A percentile compares a stretch with the other conserved stretches of the same genome.
These are phyloP conservation scores for Leptinotarsa juncta DNA, from an alignment of 2,888 invertebrate species.

Conservation along the genomic window DNA sequence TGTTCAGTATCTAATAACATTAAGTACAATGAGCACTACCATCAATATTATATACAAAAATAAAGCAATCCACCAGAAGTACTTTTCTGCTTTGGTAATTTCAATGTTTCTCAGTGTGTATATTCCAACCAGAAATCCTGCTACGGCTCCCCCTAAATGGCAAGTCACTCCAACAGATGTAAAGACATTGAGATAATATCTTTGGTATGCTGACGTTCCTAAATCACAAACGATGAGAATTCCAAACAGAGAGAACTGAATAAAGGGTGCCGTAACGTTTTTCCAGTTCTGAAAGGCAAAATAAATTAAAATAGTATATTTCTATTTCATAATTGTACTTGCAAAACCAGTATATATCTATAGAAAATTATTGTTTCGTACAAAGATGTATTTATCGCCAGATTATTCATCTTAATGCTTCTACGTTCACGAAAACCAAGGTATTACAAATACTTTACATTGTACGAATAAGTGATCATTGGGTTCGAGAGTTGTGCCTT, in stretches of 20 bases:
- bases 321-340: no score
- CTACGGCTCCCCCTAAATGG: slow-evolving; percentile 89
- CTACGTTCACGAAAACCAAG: no score
- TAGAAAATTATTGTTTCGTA: no score
- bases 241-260: slow-evolving; percentile 84
- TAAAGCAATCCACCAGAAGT: slow-evolving; percentile 77
- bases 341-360: no score
- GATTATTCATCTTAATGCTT: no score
- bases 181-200: slow-evolving; percentile 77
- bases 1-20: slow-evolving; percentile 36
- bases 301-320: no score
- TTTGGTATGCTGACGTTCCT: slow-evolving; percentile 88
- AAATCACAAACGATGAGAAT: slow-evolving; percentile 85
- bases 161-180: slow-evolving; percentile 89
- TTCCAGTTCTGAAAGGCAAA: slow-evolving; percentile 83
- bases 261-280: slow-evolving; percentile 92
- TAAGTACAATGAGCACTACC: slow-evolving; percentile 62
- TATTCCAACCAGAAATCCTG: slow-evolving; percentile 80
- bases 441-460: no score
- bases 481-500: no score
- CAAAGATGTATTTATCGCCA: no score
- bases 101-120: slow-evolving; percentile 74
- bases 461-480: no score
- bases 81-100: slow-evolving; percentile 71
- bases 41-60: slow-evolving; percentile 77